A percentile compares a stretch with the other conserved stretches of the same genome.
These are phyloP conservation scores for Sula dactylatra DNA, from an alignment of 2,113 vertebrate species.

Conservation along the genomic window DNA sequence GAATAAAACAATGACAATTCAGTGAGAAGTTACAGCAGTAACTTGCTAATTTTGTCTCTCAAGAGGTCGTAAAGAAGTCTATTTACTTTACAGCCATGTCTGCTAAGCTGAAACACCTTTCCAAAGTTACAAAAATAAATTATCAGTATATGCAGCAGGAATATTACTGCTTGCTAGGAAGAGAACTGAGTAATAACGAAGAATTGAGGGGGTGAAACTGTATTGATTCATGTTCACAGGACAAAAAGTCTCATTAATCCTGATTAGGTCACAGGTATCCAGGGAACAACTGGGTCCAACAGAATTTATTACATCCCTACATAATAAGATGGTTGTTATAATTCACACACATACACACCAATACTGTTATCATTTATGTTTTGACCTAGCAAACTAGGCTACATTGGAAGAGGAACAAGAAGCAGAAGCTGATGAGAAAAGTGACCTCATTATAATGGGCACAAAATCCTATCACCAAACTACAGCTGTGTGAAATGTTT, in stretches of 20 bases:
- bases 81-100: neutral
- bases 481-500: neutral
- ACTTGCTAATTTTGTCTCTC: neutral
- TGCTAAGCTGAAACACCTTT: neutral
- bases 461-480: neutral
- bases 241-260: neutral
- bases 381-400: neutral
- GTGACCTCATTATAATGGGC: neutral
- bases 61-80: neutral
- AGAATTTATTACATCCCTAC: neutral
- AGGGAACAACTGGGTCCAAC: neutral
- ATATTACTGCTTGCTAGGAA: neutral
- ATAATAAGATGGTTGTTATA: neutral
- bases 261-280: neutral
- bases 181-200: neutral
- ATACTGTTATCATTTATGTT: neutral
- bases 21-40: neutral
- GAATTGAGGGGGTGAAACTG: neutral
- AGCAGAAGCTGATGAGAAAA: neutral
- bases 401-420: neutral
- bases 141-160: neutral
- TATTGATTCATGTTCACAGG: neutral
- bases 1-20: neutral
- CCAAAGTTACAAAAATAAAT: neutral
- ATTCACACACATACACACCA: neutral